A percentile compares a stretch with the other conserved stretches of the same genome.
phyloP scores from a whole-genome alignment of 1,140 invertebrate species.

The Steinernema khuongi region DNA sequence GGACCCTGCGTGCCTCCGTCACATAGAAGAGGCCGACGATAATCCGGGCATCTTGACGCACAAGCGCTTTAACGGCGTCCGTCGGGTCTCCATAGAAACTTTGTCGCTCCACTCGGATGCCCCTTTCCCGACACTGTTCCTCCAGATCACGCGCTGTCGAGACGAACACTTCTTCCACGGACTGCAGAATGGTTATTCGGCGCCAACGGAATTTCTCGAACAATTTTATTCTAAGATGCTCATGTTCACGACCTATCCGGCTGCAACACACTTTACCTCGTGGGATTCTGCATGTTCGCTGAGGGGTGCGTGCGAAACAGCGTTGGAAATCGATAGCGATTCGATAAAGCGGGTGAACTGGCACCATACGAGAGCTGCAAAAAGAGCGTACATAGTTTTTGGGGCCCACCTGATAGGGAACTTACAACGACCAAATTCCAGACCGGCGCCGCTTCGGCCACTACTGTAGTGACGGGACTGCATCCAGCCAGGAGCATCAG shows the following conservation, averaged over 20 bases:
- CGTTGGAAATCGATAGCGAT: slow-evolving; percentile 90
- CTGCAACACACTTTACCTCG: slow-evolving; percentile 59
- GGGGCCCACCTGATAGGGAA: slow-evolving; percentile 12
- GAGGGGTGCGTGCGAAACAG: slow-evolving; percentile 97
- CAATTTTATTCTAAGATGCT: slow-evolving; percentile 72
- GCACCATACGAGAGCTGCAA: slow-evolving; percentile 90
- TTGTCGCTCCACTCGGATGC: slow-evolving; percentile 86
- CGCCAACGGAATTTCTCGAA: slow-evolving; percentile 96
- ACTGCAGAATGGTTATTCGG: slow-evolving; percentile 88
- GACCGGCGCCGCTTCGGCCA: slow-evolving; percentile 97
- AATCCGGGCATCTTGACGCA: slow-evolving; percentile 84
- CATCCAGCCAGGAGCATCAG: slow-evolving; percentile 86
- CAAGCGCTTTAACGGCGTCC: slow-evolving; percentile 79
- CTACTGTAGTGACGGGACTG: slow-evolving; percentile 96
- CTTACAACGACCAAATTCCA: slow-evolving; percentile 97
- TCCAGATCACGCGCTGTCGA: slow-evolving; percentile 98
- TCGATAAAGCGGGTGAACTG: slow-evolving; percentile 93
- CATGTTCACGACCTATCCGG: background rate
- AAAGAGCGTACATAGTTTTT: background rate
- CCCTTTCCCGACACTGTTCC: slow-evolving; percentile 81
- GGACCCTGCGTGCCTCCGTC: slow-evolving; percentile 83
- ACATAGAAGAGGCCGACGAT: slow-evolving; percentile 97
- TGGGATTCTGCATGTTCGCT: slow-evolving; percentile 97
- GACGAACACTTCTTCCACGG: slow-evolving; percentile 98
- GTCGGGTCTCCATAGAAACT: slow-evolving; percentile 92